These are phyloP conservation scores for Pogonomyrmex barbatus DNA, from an alignment of 1,140 invertebrate species.

Conservation along the genomic window DNA sequence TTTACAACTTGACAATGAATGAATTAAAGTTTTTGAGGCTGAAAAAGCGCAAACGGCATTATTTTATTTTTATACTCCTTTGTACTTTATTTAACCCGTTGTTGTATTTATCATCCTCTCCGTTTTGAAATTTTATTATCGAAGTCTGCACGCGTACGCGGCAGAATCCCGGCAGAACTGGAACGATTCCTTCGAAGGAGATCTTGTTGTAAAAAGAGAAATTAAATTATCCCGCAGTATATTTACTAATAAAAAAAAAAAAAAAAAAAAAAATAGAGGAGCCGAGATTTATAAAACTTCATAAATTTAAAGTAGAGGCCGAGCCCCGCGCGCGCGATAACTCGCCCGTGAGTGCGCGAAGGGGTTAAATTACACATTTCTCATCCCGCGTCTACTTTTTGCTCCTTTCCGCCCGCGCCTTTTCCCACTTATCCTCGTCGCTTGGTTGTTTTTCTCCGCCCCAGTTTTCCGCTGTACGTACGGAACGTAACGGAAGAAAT, in stretches of 20 bases:
- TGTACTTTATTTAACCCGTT: neutral
- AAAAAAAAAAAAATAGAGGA: neutral
- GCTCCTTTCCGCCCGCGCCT: conserved; percentile 36
- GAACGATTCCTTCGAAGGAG: neutral
- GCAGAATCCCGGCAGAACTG: neutral
- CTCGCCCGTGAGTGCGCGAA: conserved; percentile 56
- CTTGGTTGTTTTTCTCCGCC: conserved; percentile 24
- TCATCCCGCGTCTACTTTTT: conserved; percentile 49
- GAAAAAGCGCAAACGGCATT: neutral
- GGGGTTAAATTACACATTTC: conserved; percentile 61
- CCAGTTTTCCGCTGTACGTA: conserved; percentile 32
- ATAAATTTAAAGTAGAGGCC: conserved; percentile 53
- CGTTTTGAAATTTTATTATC: neutral
- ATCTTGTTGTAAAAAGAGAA: neutral
- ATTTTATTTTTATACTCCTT: neutral
- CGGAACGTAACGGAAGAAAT: conserved; percentile 46
- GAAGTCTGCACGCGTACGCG: neutral
- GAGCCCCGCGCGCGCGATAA: conserved; percentile 41
- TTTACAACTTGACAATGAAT: conserved; percentile 28
- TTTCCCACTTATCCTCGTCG: conserved; percentile 56
- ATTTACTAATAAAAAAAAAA: conserved; percentile 40
- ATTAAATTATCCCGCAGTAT: conserved; percentile 34
- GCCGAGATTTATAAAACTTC: conserved; percentile 57
- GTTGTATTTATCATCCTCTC: neutral
- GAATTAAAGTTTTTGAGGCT: neutral